phyloP scores from a whole-genome alignment of 2,797 vertebrate species.

The Adrianichthys oophorus region DNA sequence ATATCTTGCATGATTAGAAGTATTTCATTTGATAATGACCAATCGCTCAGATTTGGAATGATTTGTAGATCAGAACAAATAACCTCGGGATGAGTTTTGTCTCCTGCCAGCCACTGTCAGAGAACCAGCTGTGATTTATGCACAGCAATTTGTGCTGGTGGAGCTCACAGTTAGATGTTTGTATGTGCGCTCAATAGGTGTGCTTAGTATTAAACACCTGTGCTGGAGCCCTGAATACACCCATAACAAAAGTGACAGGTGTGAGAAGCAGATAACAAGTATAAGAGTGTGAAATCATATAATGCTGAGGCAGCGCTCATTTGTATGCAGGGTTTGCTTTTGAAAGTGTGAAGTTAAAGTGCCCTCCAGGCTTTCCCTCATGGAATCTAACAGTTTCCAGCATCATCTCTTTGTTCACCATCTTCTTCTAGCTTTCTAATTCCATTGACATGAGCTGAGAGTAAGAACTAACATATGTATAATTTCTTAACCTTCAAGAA shows the following conservation, averaged over 20 bases:
- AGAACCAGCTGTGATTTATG: conserved; percentile 70
- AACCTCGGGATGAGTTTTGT: conserved; percentile 57
- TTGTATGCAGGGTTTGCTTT: conserved; percentile 7
- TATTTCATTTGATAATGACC: conserved; percentile 20
- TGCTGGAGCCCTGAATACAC: conserved; percentile 15
- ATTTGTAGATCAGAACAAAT: conserved; percentile 45
- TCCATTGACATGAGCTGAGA: conserved; percentile 2
- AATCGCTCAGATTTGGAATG: conserved; percentile 39
- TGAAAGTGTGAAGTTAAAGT: conserved; percentile 37
- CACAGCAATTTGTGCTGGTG: conserved; percentile 60
- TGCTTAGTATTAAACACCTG: conserved; percentile 64
- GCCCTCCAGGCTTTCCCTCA: conserved; percentile 30
- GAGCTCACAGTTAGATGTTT: conserved; percentile 59
- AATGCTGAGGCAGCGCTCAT: conserved; percentile 16
- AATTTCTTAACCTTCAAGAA: conserved; percentile 23
- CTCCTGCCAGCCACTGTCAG: conserved; percentile 72
- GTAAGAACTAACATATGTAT: conserved; percentile 30
- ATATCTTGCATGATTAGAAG: conserved; percentile 19
- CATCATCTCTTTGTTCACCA: conserved; percentile 21
- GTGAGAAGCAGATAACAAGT: conserved; percentile 40
- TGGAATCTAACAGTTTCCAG: conserved; percentile 25
- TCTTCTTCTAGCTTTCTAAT: conserved; percentile 28
- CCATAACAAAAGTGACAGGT: conserved; percentile 53
- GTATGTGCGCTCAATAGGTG: conserved; percentile 61
- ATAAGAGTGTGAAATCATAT: conserved; percentile 17